phyloP scores from a whole-genome alignment of 2,888 invertebrate species.

The Drosophila stalkeri region DNA sequence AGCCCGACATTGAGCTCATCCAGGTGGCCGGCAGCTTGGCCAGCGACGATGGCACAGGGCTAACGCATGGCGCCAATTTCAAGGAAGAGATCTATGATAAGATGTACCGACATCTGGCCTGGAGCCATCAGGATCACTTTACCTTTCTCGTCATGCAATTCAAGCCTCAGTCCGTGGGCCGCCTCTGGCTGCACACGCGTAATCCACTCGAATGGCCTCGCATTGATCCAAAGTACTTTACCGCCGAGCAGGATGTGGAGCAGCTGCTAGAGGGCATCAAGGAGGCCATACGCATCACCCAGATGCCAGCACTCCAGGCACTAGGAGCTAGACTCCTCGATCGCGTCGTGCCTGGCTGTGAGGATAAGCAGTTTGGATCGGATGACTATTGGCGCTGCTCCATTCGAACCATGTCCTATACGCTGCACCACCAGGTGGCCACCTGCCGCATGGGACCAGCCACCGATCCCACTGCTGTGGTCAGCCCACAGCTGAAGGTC shows the following conservation, averaged over 20 bases:
- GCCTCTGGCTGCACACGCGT: slow-evolving; percentile 88
- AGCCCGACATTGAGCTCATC: slow-evolving; percentile 89
- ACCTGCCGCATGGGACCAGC: slow-evolving; percentile 91
- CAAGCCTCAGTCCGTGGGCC: slow-evolving; percentile 91
- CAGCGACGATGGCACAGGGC: slow-evolving; percentile 87
- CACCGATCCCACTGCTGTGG: slow-evolving; percentile 88
- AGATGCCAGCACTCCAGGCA: slow-evolving; percentile 87
- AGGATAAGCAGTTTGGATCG: slow-evolving; percentile 85
- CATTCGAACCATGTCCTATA: slow-evolving; percentile 87
- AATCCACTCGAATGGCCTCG: slow-evolving; percentile 87
- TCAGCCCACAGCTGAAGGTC: slow-evolving; percentile 88
- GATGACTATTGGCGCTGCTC: slow-evolving; percentile 91
- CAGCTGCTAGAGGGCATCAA: slow-evolving; percentile 88
- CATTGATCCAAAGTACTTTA: slow-evolving; percentile 88
- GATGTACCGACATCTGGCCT: slow-evolving; percentile 86
- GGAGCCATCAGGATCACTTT: slow-evolving; percentile 86
- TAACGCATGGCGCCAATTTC: slow-evolving; percentile 87
- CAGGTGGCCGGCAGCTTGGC: slow-evolving; percentile 88
- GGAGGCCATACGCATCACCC: slow-evolving; percentile 87
- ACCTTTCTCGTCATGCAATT: slow-evolving; percentile 89
- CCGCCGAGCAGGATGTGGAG: slow-evolving; percentile 85
- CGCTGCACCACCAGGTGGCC: slow-evolving; percentile 89
- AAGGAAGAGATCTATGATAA: slow-evolving; percentile 86
- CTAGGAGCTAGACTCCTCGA: slow-evolving; percentile 87
- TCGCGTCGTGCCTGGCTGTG: slow-evolving; percentile 86